These are phyloP conservation scores for Siniperca obscura DNA, from an alignment of 2,797 vertebrate species.

Conservation along the genomic window DNA sequence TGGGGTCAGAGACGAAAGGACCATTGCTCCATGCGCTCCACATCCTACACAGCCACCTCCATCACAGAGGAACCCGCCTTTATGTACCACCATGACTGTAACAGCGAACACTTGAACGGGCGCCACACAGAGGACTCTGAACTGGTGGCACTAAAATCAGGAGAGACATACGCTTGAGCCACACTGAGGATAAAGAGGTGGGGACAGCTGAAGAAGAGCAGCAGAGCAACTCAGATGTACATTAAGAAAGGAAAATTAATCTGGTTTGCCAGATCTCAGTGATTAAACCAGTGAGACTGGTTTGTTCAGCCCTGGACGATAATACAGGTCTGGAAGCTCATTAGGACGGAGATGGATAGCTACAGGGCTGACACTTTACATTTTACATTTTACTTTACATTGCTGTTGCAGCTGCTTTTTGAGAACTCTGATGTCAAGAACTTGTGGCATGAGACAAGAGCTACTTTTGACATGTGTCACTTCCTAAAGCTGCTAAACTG, in stretches of 20 bases:
- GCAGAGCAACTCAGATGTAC: constrained; percentile 23
- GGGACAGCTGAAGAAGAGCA: constrained; percentile 4
- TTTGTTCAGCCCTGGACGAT: constrained; percentile 37
- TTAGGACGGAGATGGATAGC: constrained; percentile 27
- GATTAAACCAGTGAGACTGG: constrained; percentile 50
- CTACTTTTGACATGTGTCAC: constrained; percentile 71
- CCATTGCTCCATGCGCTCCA: constrained; percentile 90
- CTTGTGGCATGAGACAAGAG: constrained; percentile 37
- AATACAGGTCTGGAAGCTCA: constrained; percentile 54
- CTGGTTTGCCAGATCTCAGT: constrained; percentile 30
- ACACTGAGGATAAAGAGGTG: neutral
- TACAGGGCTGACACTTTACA: constrained; percentile 38
- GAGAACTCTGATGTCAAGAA: constrained; percentile 60
- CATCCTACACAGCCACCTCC: constrained; percentile 92
- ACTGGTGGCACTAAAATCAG: constrained; percentile 87
- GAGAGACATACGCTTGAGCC: constrained; percentile 88
- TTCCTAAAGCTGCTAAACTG: constrained; percentile 80
- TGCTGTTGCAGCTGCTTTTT: constrained; percentile 46
- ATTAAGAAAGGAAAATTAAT: constrained; percentile 21
- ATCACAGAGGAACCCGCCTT: constrained; percentile 92
- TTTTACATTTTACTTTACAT: constrained; percentile 46
- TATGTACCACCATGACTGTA: constrained; percentile 89
- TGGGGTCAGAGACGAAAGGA: constrained; percentile 91
- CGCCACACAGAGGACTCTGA: constrained; percentile 86
- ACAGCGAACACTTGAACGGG: constrained; percentile 88